Evolutionary conservation across 2,113 vertebrate species (phyloP).

Genomic region (Gadus chalcogrammus): DNA sequence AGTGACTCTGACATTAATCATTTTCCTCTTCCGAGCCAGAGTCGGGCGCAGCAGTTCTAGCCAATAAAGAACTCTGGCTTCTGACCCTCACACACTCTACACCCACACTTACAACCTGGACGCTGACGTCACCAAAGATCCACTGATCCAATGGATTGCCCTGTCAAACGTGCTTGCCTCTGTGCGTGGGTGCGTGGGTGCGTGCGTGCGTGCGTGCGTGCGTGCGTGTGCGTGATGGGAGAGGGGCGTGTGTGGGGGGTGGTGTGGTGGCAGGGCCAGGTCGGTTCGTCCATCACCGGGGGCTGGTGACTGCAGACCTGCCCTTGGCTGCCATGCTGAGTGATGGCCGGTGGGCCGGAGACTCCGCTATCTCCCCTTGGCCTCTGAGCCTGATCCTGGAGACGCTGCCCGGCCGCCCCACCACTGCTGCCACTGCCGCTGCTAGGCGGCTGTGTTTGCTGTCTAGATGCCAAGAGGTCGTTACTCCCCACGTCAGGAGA

Average conservation of each 20-base stretch:
- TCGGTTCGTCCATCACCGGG: constrained; percentile 31
- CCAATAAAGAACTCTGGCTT: neutral
- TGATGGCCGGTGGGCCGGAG: constrained; percentile 58
- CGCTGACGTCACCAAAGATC: too few relatives aligned
- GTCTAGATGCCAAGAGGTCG: constrained; percentile 48
- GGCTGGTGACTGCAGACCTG: constrained; percentile 36
- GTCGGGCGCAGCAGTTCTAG: too few relatives aligned
- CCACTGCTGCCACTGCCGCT: constrained; percentile 15
- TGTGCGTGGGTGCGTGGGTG: too few relatives aligned
- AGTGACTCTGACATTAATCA: neutral
- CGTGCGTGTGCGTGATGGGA: too few relatives aligned
- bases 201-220: too few relatives aligned
- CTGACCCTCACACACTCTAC: too few relatives aligned
- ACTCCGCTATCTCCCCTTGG: constrained; percentile 59
- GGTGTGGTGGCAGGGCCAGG: constrained; percentile 8
- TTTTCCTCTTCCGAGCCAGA: neutral
- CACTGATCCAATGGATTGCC: too few relatives aligned
- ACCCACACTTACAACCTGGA: too few relatives aligned
- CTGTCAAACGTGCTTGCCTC: too few relatives aligned
- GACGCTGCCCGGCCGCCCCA: constrained; percentile 13
- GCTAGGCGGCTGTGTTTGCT: constrained; percentile 39
- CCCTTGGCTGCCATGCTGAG: constrained; percentile 30
- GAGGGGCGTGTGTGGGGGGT: neutral
- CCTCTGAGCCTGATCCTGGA: constrained; percentile 39
- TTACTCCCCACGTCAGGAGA: constrained; percentile 49